Base-by-base conservation (phyloP, 2,888 invertebrate species). In the Nasonovia ribisnigri region DNA sequence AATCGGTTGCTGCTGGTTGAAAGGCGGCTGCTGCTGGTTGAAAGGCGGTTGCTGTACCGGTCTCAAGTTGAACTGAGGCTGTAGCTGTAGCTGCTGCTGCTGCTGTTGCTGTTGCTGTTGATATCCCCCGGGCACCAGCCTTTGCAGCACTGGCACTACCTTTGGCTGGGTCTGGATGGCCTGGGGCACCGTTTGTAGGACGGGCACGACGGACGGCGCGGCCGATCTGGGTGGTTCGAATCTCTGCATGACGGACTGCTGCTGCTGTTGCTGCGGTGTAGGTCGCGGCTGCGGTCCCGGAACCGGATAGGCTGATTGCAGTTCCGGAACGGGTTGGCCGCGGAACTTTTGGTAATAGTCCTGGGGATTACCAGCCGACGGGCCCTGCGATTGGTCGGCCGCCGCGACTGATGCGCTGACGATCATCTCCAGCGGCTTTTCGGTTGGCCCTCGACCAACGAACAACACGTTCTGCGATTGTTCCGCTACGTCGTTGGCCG, bases 141-240 rank as follows among this genome's bases (percentile, higher is more conserved):
- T 90, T 46, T 93, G 93, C 88, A 90, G 11, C 4, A 84, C 84
- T 42, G 93, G 90, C 46, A 84, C 90, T 10, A 93, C 57, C 24
- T 48, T 90, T 16, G 89, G 89, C 36, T 86, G 93, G 0, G 93
- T 20, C 8, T 46, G 54, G 0, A 57, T 43, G 4, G 24, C n/a
- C 29, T 54, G 77, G 8, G 67, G n/a, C 3, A 77, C n/a, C 26
- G 36, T 29, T 67, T 88, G 92, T 1, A 92, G 46, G 20, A 92
- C 88, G 29, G 92, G 92, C 10, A 92, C 54, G 43, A 86, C n/a
- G 16, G 86, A 57, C 26, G 84, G 84, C 6, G 51, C 54, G 3
- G 26, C 36, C 20, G 60, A 42, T 57, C 13, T 77, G 11, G 51
- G 36, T 6, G 84, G 36, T 84, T 91, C 84, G 42, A 51, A 67